These are phyloP conservation scores for Cichladusa arquata DNA, from an alignment of 2,113 vertebrate genomes.

Conservation along the genomic window DNA sequence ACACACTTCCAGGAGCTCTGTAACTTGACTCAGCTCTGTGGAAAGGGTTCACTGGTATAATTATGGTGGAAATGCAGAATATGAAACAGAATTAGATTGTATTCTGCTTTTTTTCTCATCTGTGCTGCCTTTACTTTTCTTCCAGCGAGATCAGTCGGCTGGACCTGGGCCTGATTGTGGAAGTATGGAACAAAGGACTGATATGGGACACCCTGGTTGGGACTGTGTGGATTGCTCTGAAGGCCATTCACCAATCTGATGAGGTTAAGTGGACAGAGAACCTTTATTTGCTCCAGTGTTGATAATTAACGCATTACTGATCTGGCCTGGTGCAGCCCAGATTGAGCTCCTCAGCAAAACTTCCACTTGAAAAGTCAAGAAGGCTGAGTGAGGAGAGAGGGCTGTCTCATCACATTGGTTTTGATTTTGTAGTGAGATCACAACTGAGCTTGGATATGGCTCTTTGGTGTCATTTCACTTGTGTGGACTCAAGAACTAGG, in stretches of 20 bases:
- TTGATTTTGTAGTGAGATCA: background rate
- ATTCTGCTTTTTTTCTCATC: background rate
- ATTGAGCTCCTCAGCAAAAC: background rate
- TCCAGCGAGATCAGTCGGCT: conserved; percentile 92
- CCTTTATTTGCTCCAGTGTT: background rate
- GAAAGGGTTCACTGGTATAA: background rate
- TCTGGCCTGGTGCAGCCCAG: background rate
- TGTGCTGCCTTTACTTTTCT: background rate
- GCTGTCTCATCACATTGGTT: background rate
- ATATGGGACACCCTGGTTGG: conserved; percentile 99
- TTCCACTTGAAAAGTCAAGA: background rate
- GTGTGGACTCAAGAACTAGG: accelerated
- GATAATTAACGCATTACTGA: background rate
- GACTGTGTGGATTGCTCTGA: conserved; percentile 90
- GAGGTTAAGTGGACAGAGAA: conserved; percentile 77
- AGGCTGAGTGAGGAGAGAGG: background rate
- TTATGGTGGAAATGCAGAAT: background rate
- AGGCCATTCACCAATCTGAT: conserved; percentile 87
- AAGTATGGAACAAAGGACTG: conserved; percentile 99
- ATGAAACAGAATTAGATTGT: background rate
- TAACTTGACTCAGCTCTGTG: background rate
- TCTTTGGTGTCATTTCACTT: background rate
- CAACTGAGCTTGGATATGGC: background rate
- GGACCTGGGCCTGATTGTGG: conserved; percentile 95
- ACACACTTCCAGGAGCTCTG: background rate